Base-by-base conservation (phyloP, 2,888 invertebrate genomes). In the Sabatieria punctata region DNA sequence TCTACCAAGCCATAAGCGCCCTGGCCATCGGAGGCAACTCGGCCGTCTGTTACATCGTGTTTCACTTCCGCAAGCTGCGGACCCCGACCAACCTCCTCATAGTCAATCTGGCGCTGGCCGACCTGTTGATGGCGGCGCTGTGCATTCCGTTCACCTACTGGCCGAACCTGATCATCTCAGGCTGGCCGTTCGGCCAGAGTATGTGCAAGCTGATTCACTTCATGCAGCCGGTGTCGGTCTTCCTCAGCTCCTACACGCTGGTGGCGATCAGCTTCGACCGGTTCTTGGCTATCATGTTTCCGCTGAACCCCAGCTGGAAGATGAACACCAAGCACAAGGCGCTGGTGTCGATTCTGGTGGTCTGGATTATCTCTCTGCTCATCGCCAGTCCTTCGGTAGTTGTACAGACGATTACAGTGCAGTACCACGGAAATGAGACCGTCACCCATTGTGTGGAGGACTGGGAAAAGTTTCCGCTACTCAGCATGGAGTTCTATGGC, bases 121-220 rank as follows among this genome's bases (percentile, higher is more conserved):
- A 71, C 53, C 58, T 70, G n/a, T 54, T 70, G 39, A 70, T 70
- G 61, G 63, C 67, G 2, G 55, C 68, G 4, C 57, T 71, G 48
- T 71, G 70, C 53, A 68, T 71, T 44, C 70, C 70, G 6, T 66
- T 68, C 51, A 66, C 65, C 38, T 68, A 69, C 51, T 63, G 70
- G 52, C 65, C 67, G 40, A 68, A 65, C 49, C 52, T 69, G 21
- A 58, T 70, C 8, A 57, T 68, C 35, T 53, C 57, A 44, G 60
- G 64, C 38, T 71, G 71, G 71, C 63, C 68, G 2, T 70, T 71
- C 53, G 69, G 69, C n/a, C 57, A 59, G 8, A 47, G 59, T 4
- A 54, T 68, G 57, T 70, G 70, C 52, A 65, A 65, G 13, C 48
- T 68, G 2, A 64, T 70, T 4, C 59, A 62, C 27, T 71, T 65